Evolutionary conservation across 2,797 vertebrate species (phyloP).

Genomic region (Peromyscus eremicus): DNA sequence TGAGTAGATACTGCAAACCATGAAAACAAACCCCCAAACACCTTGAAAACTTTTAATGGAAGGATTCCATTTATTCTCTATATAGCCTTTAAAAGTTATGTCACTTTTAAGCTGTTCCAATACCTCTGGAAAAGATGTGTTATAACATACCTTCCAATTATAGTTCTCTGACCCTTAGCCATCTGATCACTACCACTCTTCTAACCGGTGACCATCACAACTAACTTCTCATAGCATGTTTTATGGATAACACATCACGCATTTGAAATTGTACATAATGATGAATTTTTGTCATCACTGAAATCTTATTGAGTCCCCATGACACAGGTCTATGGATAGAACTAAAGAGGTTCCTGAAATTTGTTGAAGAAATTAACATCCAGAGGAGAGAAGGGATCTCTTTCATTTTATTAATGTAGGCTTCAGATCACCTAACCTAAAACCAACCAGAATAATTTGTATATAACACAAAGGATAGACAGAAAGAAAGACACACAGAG

Average conservation of each 20-base stretch:
- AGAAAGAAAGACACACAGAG: not conserved
- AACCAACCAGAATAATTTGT: not conserved
- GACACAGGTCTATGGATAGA: not conserved
- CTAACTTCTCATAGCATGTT: not conserved
- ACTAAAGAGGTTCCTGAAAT: not conserved
- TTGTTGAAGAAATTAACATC: not conserved
- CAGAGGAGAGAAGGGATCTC: not conserved
- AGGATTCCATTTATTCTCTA: not conserved
- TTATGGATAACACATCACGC: not conserved
- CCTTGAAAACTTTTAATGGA: not conserved
- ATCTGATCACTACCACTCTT: not conserved
- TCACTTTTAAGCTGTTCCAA: not conserved
- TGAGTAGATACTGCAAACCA: conserved; percentile 81
- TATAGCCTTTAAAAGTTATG: not conserved
- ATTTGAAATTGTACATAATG: not conserved
- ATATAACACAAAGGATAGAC: not conserved
- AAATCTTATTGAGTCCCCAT: not conserved
- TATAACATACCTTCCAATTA: not conserved
- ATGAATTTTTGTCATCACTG: not conserved
- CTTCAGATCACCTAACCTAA: not conserved
- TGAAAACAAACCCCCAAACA: not conserved
- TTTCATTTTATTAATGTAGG: not conserved
- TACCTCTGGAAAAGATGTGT: not conserved
- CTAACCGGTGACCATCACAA: not conserved
- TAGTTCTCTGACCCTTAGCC: not conserved